phyloP scores from a whole-genome alignment of 1,140 invertebrate species.

The Forficula auricularia region DNA sequence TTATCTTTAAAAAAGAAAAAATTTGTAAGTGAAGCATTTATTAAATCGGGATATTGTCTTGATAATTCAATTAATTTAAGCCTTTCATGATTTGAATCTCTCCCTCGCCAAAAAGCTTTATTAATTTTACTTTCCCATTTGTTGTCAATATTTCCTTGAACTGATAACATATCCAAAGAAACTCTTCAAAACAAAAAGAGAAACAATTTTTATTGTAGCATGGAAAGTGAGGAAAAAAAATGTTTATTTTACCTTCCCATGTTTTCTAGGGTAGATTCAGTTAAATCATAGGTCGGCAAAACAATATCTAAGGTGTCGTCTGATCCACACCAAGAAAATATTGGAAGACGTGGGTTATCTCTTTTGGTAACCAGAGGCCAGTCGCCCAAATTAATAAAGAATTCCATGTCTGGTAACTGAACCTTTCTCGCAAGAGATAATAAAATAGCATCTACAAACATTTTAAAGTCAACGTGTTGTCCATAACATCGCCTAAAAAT shows the following conservation, averaged over 20 bases:
- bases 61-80: constrained; percentile 69
- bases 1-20: constrained; percentile 90
- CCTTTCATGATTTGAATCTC: constrained; percentile 70
- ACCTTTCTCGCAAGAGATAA: constrained; percentile 68
- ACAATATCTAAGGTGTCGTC: constrained; percentile 70
- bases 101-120: constrained; percentile 77
- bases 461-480: constrained; percentile 87
- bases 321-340: constrained; percentile 94
- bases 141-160: constrained; percentile 57
- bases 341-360: constrained; percentile 41
- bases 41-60: constrained; percentile 54
- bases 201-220: too few relatives aligned
- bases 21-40: constrained; percentile 86
- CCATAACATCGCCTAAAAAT: constrained; percentile 81
- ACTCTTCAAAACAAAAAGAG: too few relatives aligned
- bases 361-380: constrained; percentile 62
- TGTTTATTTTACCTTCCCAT: constrained; percentile 57
- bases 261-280: constrained; percentile 75
- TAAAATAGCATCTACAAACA: constrained; percentile 82
- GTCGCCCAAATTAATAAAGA: constrained; percentile 87
- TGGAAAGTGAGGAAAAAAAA: too few relatives aligned
- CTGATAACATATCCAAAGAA: constrained; percentile 72
- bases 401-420: constrained; percentile 70
- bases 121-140: constrained; percentile 57
- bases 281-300: constrained; percentile 89